A percentile compares a stretch with the other conserved stretches of the same genome.
Evolutionary conservation across 2,797 vertebrate genomes (phyloP).

Genomic region (Poecilia velifera): DNA sequence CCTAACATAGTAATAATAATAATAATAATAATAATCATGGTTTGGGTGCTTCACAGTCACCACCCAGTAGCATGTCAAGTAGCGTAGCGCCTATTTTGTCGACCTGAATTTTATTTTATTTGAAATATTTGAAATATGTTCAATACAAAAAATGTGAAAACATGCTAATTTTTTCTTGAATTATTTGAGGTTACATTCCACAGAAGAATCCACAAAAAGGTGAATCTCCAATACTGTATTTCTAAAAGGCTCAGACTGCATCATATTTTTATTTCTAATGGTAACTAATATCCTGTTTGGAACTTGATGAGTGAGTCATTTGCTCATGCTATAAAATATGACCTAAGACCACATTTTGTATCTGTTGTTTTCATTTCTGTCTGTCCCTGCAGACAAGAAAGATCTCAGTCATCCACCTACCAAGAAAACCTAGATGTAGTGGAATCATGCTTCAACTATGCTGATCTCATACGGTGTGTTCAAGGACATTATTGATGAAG

Average conservation of each 20-base stretch:
- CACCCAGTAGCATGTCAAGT: background rate
- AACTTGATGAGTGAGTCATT: too few species aligned
- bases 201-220: background rate
- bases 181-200: background rate
- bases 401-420: too few species aligned
- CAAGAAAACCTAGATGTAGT: too few species aligned
- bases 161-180: too few species aligned
- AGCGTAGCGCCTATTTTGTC: background rate
- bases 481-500: too few species aligned
- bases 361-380: background rate
- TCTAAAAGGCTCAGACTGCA: background rate
- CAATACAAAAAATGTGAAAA: too few species aligned
- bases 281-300: background rate
- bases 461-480: too few species aligned
- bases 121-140: background rate
- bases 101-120: background rate
- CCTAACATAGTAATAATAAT: too few species aligned
- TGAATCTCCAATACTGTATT: background rate
- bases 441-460: too few species aligned
- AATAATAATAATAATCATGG: background rate
- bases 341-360: background rate
- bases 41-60: too few species aligned
- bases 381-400: background rate
- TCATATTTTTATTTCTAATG: background rate
- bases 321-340: background rate